Percentiles rank a stretch among this genome's conserved stretches.
phyloP scores from a whole-genome alignment of 2,797 vertebrate species.

The Staurois parvus region DNA sequence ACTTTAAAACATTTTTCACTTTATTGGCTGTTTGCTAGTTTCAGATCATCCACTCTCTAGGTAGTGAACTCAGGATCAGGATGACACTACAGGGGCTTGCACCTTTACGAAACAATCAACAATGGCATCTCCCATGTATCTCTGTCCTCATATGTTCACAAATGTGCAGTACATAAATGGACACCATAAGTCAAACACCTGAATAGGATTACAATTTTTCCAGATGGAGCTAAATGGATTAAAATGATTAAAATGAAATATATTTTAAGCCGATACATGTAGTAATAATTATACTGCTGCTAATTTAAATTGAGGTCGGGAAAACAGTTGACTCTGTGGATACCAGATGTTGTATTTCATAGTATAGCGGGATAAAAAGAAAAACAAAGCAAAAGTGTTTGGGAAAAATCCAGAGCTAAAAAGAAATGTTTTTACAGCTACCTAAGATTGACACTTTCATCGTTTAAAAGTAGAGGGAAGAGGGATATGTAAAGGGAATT shows the following conservation, averaged over 20 bases:
- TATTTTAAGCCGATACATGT: constrained; percentile 55
- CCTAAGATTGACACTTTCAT: constrained; percentile 25
- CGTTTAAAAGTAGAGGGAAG: not conserved
- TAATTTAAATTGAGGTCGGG: constrained; percentile 34
- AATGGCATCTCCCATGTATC: no score
- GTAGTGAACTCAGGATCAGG: no score
- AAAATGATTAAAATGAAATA: constrained; percentile 55
- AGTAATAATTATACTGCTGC: constrained; percentile 44
- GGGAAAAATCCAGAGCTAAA: constrained; percentile 26
- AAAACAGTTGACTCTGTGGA: constrained; percentile 21
- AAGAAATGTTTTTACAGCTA: constrained; percentile 37
- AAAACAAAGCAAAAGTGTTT: constrained; percentile 47
- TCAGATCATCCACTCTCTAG: no score
- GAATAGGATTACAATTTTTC: constrained; percentile 47
- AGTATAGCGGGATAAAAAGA: constrained; percentile 36
- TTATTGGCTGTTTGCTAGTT: no score
- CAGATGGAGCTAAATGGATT: constrained; percentile 46
- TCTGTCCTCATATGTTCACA: not conserved
- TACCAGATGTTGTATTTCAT: constrained; percentile 48
- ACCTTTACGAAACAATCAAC: no score
- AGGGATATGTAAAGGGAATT: not conserved
- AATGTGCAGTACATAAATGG: constrained; percentile 17
- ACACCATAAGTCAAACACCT: constrained; percentile 37
- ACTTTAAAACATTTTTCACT: no score
- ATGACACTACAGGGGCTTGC: no score